phyloP scores from a whole-genome alignment of 2,113 vertebrate genomes.

The Gymnobelideus leadbeateri region DNA sequence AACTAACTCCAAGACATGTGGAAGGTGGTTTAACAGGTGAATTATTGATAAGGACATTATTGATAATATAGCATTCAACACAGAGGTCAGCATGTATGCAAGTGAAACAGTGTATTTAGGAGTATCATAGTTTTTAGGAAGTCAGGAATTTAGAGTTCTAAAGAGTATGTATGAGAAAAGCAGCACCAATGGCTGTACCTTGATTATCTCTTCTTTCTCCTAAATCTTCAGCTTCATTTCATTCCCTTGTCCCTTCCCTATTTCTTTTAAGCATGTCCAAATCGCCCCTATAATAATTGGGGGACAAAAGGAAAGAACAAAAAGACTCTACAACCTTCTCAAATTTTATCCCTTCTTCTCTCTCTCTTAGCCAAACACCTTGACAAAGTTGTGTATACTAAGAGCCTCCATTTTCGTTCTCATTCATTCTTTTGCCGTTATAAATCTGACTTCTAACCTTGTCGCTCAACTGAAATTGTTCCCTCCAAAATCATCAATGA shows the following conservation, averaged over 20 bases:
- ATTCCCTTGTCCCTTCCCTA: not conserved
- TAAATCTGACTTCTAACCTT: not conserved
- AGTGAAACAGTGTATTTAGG: not conserved
- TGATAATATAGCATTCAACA: not conserved
- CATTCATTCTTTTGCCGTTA: not conserved
- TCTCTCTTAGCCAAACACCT: not conserved
- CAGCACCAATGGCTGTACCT: not conserved
- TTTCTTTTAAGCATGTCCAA: not conserved
- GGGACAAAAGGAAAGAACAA: not conserved
- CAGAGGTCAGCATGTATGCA: not conserved
- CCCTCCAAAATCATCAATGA: not conserved
- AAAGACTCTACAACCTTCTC: not conserved
- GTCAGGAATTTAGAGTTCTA: not conserved
- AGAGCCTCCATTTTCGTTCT: not conserved
- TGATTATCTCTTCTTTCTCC: not conserved
- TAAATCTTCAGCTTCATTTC: not conserved
- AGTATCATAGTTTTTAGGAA: not conserved
- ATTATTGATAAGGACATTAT: not conserved
- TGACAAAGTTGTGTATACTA: not conserved
- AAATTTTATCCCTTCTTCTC: not conserved
- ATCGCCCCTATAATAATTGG: not conserved
- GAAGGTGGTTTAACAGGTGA: not conserved
- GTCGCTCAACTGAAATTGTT: not conserved
- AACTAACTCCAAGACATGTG: not conserved
- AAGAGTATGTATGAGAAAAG: not conserved